phyloP scores from a whole-genome alignment of 2,113 vertebrate species.

The Pagrus major region DNA sequence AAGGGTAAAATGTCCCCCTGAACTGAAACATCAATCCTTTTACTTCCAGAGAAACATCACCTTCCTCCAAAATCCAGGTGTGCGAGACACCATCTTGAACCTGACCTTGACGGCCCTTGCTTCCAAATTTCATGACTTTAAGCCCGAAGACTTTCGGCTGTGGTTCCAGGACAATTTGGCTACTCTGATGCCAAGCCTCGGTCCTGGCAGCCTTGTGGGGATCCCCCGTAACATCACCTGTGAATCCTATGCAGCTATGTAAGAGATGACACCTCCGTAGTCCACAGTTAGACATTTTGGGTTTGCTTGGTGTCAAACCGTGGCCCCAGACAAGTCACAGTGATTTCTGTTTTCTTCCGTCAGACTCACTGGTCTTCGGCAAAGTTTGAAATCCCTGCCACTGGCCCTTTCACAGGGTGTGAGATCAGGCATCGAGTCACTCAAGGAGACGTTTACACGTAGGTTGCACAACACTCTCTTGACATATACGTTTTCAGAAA shows the following conservation, averaged over 20 bases:
- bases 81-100: conserved; percentile 54
- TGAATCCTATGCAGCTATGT: conserved; percentile 59
- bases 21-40: neutral
- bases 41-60: conserved; percentile 43
- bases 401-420: neutral
- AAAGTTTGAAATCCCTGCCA: conserved; percentile 33
- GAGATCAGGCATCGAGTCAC: conserved; percentile 4
- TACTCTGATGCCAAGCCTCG: conserved; percentile 55
- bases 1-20: neutral
- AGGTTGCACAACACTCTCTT: neutral
- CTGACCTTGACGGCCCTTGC: conserved; percentile 63
- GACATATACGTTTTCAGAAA: neutral
- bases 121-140: conserved; percentile 46
- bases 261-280: conserved; percentile 11
- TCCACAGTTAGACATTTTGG: neutral
- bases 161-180: conserved; percentile 66
- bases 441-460: conserved; percentile 36
- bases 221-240: conserved; percentile 72
- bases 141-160: conserved; percentile 43
- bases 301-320: neutral
- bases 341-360: conserved; percentile 1
- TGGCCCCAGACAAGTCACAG: conserved; percentile 2
- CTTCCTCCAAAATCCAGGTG: conserved; percentile 8
- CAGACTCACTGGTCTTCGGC: conserved; percentile 22
- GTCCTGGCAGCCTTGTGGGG: conserved; percentile 30